These are phyloP conservation scores for Atta cephalotes DNA, from an alignment of 1,140 invertebrate species.

Conservation along the genomic window DNA sequence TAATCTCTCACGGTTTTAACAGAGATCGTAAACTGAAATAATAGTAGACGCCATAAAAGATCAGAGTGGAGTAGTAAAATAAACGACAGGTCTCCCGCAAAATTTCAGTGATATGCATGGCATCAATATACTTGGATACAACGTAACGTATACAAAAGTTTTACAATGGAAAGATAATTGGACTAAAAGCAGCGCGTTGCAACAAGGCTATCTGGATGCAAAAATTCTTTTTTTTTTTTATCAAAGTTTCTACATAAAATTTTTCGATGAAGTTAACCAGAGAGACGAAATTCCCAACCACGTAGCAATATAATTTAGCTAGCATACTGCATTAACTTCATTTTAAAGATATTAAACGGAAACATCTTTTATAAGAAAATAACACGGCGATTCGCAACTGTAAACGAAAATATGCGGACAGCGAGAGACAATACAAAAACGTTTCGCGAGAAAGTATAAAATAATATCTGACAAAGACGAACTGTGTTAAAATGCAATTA, in stretches of 20 bases:
- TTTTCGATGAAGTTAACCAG: background rate
- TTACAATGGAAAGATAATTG: slow-evolving; percentile 12
- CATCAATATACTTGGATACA: background rate
- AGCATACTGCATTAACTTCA: background rate
- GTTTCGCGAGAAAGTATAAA: background rate
- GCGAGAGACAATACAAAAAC: background rate
- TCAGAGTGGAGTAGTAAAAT: slow-evolving; percentile 8
- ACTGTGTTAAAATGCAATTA: slow-evolving; percentile 6
- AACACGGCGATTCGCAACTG: background rate
- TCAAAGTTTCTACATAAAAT: slow-evolving; percentile 5
- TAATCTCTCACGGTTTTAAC: slow-evolving; percentile 24
- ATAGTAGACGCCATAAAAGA: background rate
- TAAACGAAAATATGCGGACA: background rate
- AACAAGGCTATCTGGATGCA: background rate
- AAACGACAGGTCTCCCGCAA: background rate
- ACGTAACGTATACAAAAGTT: slow-evolving; percentile 12
- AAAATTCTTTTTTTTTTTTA: background rate
- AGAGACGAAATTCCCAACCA: background rate
- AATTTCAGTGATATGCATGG: slow-evolving; percentile 7
- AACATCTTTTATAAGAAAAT: slow-evolving; percentile 11
- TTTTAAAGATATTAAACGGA: slow-evolving; percentile 4
- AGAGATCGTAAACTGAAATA: background rate
- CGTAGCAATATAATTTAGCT: background rate
- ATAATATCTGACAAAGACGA: slow-evolving; percentile 27
- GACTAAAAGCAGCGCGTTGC: slow-evolving; percentile 5